These are phyloP conservation scores for Pectinophora gossypiella DNA, from an alignment of 1,140 invertebrate species.

Conservation along the genomic window DNA sequence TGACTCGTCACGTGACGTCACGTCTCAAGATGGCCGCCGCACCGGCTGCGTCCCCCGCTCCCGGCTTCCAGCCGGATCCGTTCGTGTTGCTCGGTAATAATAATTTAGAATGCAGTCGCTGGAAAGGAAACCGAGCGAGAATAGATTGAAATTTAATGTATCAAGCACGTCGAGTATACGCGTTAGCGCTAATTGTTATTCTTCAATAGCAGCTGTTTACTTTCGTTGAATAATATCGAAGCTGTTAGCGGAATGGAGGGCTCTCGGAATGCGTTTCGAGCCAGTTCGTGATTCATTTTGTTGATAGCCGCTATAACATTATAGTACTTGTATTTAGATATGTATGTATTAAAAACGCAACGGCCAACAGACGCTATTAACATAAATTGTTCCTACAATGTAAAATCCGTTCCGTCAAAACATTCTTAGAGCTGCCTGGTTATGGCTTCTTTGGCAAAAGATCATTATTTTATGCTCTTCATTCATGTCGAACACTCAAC, in stretches of 20 bases:
- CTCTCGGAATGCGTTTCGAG: slow-evolving; percentile 11
- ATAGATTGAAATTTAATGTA: slow-evolving; percentile 73
- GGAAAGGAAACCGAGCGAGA: slow-evolving; percentile 68
- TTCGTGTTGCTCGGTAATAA: slow-evolving; percentile 61
- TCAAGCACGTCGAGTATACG: slow-evolving; percentile 51
- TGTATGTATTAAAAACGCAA: neutral
- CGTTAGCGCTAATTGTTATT: slow-evolving; percentile 67
- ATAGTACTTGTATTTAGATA: neutral
- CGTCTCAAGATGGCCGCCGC: slow-evolving; percentile 72
- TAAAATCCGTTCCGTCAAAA: neutral
- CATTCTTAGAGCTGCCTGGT: neutral
- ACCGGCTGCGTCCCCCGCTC: slow-evolving; percentile 59
- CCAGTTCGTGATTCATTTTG: slow-evolving; percentile 36
- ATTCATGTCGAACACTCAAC: no score
- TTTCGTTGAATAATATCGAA: slow-evolving; percentile 64
- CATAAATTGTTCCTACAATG: no score
- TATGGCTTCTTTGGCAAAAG: neutral
- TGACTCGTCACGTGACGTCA: slow-evolving; percentile 75
- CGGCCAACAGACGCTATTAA: neutral
- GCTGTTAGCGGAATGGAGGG: slow-evolving; percentile 47
- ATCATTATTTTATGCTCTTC: neutral
- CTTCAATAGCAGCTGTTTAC: slow-evolving; percentile 66
- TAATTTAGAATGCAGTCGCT: slow-evolving; percentile 66
- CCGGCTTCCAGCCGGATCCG: slow-evolving; percentile 61
- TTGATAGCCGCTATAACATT: neutral